These are phyloP conservation scores for Tuta absoluta DNA, from an alignment of 2,888 invertebrate species.

Conservation along the genomic window DNA sequence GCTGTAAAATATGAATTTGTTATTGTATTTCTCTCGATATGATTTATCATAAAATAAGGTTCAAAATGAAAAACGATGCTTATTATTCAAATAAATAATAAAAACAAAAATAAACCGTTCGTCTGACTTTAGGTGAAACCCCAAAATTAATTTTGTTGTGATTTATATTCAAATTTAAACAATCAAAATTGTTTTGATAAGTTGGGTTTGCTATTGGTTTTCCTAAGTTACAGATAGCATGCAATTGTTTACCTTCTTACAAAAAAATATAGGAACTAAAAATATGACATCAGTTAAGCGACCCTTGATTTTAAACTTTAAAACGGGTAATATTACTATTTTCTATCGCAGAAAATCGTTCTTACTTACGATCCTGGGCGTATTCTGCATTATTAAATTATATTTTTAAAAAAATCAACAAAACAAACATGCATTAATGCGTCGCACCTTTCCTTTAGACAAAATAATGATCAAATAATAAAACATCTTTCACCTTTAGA, in stretches of 20 bases:
- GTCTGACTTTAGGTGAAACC: background rate
- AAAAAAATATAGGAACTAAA: too few species aligned
- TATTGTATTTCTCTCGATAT: too few species aligned
- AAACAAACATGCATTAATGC: background rate
- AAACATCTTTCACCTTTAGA: background rate
- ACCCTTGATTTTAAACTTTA: too few species aligned
- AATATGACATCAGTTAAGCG: too few species aligned
- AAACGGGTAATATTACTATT: too few species aligned
- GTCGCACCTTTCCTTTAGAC: background rate
- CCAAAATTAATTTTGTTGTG: background rate
- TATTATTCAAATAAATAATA: constrained; percentile 2
- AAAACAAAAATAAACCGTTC: background rate
- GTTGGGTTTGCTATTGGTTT: background rate
- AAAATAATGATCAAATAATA: constrained; percentile 5
- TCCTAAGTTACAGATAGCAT: background rate
- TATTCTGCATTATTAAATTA: too few species aligned
- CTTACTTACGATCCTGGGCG: too few species aligned
- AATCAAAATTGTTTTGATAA: background rate
- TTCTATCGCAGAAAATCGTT: too few species aligned
- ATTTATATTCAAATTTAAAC: background rate
- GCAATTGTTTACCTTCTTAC: too few species aligned
- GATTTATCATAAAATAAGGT: too few species aligned
- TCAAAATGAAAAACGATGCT: too few species aligned
- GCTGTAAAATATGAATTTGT: too few species aligned
- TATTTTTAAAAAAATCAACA: background rate